These are phyloP conservation scores for Pipra filicauda DNA, from an alignment of 2,113 vertebrate species.

Conservation along the genomic window DNA sequence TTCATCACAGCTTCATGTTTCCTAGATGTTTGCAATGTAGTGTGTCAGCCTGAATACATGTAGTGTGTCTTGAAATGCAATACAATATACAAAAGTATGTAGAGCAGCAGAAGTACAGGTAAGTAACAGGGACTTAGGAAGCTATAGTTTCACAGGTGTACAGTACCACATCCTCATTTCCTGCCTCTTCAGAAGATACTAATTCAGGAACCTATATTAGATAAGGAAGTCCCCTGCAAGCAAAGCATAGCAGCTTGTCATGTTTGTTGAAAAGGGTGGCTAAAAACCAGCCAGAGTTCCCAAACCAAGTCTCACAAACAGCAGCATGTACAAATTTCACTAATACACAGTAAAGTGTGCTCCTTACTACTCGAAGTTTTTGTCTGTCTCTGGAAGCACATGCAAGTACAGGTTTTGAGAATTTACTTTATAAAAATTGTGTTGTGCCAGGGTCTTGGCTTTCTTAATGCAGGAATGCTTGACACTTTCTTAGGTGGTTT, in stretches of 20 bases:
- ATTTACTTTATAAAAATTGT: background rate
- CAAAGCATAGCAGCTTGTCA: background rate
- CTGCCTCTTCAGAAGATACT: background rate
- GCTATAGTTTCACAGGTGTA: background rate
- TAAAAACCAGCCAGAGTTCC: background rate
- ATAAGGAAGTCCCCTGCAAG: background rate
- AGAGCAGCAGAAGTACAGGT: background rate
- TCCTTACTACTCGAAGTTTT: background rate
- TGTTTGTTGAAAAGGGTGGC: background rate
- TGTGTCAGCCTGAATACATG: background rate
- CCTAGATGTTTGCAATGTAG: background rate
- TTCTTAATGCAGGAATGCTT: background rate
- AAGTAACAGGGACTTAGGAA: background rate
- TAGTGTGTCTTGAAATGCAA: background rate
- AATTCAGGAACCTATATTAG: background rate
- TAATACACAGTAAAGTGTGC: background rate
- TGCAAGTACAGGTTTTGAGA: background rate
- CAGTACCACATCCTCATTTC: background rate
- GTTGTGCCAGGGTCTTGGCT: background rate
- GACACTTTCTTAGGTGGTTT: background rate
- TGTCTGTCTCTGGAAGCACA: background rate
- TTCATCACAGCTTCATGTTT: background rate
- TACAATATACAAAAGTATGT: background rate
- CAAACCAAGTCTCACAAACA: background rate
- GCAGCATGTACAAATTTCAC: background rate